Evolutionary conservation across 2,888 invertebrate genomes (phyloP).

Genomic region (Caenorhabditis sinica): DNA sequence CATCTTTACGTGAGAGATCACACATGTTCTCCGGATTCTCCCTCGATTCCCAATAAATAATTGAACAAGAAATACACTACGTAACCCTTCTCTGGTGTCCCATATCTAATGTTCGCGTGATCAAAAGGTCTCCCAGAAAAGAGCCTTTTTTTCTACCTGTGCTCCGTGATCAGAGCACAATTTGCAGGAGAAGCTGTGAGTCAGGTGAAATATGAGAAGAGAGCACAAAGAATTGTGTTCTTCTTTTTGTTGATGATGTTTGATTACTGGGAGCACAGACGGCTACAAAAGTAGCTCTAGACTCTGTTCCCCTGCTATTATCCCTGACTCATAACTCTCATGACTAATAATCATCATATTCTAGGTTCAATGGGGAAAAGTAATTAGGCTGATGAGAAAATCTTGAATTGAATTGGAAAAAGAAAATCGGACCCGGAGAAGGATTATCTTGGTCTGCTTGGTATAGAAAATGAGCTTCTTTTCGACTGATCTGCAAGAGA

Average conservation of each 20-base stretch:
- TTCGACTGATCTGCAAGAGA: conserved; percentile 35
- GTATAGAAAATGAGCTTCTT: conserved; percentile 15
- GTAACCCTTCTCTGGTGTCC: conserved; percentile 31
- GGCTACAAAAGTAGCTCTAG: not conserved
- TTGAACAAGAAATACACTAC: conserved; percentile 49
- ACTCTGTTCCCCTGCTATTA: not conserved
- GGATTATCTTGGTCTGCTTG: conserved; percentile 46
- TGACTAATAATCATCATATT: conserved; percentile 1
- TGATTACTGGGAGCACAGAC: conserved; percentile 10
- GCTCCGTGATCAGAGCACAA: conserved; percentile 46
- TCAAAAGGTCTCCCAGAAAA: conserved; percentile 32
- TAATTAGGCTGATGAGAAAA: conserved; percentile 8
- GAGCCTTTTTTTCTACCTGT: not conserved
- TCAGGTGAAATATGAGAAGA: conserved; percentile 28
- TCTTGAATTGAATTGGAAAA: not conserved
- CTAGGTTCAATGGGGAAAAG: not conserved
- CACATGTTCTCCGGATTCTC: conserved; percentile 19
- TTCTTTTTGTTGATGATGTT: conserved; percentile 11
- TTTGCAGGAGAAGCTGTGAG: conserved; percentile 1
- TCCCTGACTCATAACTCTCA: conserved; percentile 15
- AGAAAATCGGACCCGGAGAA: not conserved
- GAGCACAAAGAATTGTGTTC: conserved; percentile 25
- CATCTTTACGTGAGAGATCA: conserved; percentile 20
- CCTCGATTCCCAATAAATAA: conserved; percentile 21
- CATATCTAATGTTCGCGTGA: conserved; percentile 48